Conservation (phyloP, 2,797 vertebrate genomes). For the Enteromius afrohamiltoni region DNA sequence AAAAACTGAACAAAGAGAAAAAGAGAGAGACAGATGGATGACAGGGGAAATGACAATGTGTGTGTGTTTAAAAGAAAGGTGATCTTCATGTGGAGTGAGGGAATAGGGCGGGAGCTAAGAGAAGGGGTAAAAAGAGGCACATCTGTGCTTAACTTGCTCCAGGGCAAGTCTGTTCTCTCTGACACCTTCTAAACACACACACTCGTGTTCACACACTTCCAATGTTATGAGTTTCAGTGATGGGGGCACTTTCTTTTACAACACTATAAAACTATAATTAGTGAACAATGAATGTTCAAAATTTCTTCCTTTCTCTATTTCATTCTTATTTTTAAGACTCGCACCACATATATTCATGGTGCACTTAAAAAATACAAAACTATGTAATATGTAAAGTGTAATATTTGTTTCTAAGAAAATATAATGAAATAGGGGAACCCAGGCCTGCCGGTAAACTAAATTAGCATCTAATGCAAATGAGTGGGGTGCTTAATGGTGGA, state of each 20-base stretch:
- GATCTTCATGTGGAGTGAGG: conserved; percentile 57
- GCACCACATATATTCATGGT: conserved; percentile 59
- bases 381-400: conserved; percentile 33
- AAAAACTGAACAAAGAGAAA: conserved; percentile 54
- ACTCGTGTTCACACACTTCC: conserved; percentile 61
- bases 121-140: conserved; percentile 54
- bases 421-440: conserved; percentile 58
- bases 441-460: conserved; percentile 82
- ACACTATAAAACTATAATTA: conserved; percentile 35
- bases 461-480: conserved; percentile 97
- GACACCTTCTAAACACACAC: conserved; percentile 51
- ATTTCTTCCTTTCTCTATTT: background rate
- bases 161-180: conserved; percentile 60
- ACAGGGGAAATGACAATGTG: conserved; percentile 52
- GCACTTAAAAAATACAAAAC: conserved; percentile 49
- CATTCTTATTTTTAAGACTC: conserved; percentile 43
- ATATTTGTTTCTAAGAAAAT: conserved; percentile 58
- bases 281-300: conserved; percentile 6
- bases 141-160: conserved; percentile 70
- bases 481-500: conserved; percentile 92
- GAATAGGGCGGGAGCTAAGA: conserved; percentile 46
- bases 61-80: conserved; percentile 63
- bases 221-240: conserved; percentile 26
- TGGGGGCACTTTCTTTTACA: conserved; percentile 15
- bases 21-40: conserved; percentile 54